Conservation (phyloP, 2,113 vertebrate genomes). For the Ellobius talpinus region DNA sequence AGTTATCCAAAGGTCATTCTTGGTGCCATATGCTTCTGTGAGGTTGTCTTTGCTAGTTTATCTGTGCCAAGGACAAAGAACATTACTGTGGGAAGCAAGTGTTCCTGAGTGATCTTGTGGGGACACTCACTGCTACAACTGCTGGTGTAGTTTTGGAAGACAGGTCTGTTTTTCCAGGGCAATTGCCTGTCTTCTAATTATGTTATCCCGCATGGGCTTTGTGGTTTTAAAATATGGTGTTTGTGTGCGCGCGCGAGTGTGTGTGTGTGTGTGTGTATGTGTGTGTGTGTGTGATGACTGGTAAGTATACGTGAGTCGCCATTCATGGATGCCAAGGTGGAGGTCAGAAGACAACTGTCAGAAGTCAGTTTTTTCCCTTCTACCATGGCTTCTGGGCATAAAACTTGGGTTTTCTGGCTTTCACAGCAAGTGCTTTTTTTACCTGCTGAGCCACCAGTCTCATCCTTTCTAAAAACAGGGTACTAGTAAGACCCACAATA, state of each 20-base stretch:
- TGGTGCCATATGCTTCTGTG: neutral
- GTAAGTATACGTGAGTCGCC: neutral
- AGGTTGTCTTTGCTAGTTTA: neutral
- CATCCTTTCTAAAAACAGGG: neutral
- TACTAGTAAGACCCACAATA: neutral
- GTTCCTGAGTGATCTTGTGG: neutral
- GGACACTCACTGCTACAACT: neutral
- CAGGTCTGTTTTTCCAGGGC: neutral
- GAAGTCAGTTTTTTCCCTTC: neutral
- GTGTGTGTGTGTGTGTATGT: neutral
- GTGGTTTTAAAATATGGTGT: neutral
- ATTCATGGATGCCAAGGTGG: neutral
- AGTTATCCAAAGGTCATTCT: neutral
- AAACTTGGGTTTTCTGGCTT: neutral
- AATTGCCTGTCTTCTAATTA: neutral
- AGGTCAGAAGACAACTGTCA: neutral
- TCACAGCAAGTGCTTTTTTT: neutral
- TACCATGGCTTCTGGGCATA: neutral
- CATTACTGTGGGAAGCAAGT: neutral
- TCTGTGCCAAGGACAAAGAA: conserved; percentile 13
- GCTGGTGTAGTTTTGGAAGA: neutral
- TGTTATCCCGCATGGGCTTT: neutral
- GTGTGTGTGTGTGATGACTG: neutral
- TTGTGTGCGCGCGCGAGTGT: neutral
- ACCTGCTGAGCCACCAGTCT: neutral